Conservation (phyloP, 2,888 invertebrate genomes). For the Dolomedes plantarius region DNA sequence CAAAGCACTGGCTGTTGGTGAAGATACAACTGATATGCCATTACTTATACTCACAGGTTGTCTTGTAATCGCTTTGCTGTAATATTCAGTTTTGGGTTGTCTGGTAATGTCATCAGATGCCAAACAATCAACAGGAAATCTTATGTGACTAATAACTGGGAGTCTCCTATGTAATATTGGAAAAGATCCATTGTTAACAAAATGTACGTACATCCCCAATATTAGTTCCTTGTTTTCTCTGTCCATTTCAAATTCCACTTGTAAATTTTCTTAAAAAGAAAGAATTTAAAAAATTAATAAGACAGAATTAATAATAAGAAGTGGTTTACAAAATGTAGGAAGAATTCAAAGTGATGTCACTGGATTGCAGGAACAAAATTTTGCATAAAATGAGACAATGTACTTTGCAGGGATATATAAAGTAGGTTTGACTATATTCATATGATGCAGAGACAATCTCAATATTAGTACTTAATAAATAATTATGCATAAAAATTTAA, state of each 20-base stretch:
- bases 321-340: too few relatives aligned
- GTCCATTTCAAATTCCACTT: slow-evolving; percentile 35
- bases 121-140: neutral
- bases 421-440: too few relatives aligned
- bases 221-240: slow-evolving; percentile 11
- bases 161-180: neutral
- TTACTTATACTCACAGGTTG: neutral
- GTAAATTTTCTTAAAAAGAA: slow-evolving; percentile 38
- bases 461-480: too few relatives aligned
- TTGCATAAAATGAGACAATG: too few relatives aligned
- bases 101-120: neutral
- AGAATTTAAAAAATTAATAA: neutral
- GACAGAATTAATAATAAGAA: too few relatives aligned
- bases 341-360: too few relatives aligned
- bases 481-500: too few relatives aligned
- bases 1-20: too few relatives aligned
- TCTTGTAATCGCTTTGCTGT: neutral
- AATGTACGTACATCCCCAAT: slow-evolving; percentile 12
- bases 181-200: neutral
- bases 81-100: too few relatives aligned
- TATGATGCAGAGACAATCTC: too few relatives aligned
- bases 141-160: neutral
- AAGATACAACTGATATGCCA: neutral
- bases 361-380: too few relatives aligned
- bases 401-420: too few relatives aligned